Conservation (phyloP, 2,888 invertebrate species). For the Odontothrips loti region DNA sequence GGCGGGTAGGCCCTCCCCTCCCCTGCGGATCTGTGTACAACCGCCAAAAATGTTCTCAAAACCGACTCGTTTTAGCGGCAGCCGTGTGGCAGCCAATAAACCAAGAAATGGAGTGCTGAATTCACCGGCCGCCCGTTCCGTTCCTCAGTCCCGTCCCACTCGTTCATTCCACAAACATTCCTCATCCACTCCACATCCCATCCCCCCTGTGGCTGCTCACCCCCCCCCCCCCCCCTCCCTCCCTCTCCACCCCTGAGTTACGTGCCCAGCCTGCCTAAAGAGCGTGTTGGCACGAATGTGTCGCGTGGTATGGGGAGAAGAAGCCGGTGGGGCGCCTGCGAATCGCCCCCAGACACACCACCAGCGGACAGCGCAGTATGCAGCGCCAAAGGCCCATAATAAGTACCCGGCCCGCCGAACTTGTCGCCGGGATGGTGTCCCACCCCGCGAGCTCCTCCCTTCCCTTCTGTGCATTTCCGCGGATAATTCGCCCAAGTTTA, state of each 20-base stretch:
- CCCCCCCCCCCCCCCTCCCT: neutral
- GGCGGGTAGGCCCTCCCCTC: too few species aligned
- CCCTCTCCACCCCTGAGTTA: neutral
- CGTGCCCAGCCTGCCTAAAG: constrained; percentile 21
- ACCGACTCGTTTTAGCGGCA: too few species aligned
- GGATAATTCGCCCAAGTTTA: constrained; percentile 19
- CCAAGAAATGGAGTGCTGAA: neutral
- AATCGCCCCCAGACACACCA: neutral
- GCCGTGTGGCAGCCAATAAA: neutral
- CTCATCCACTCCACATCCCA: neutral
- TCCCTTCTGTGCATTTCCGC: neutral
- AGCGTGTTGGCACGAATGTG: constrained; percentile 12
- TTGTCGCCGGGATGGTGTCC: neutral
- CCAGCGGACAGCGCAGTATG: too few species aligned
- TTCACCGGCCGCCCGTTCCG: too few species aligned
- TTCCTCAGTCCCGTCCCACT: neutral
- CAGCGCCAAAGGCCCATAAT: neutral
- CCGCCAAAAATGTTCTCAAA: too few species aligned
- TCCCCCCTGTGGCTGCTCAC: neutral
- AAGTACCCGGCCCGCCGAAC: neutral
- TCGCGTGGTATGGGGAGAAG: neutral
- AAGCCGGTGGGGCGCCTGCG: neutral
- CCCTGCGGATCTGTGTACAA: too few species aligned
- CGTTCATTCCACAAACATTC: constrained; percentile 11
- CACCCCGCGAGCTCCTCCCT: neutral